Percentiles rank a stretch among this genome's conserved stretches.
Conservation (phyloP, 1,140 invertebrate species). For the Papilio xuthus region DNA sequence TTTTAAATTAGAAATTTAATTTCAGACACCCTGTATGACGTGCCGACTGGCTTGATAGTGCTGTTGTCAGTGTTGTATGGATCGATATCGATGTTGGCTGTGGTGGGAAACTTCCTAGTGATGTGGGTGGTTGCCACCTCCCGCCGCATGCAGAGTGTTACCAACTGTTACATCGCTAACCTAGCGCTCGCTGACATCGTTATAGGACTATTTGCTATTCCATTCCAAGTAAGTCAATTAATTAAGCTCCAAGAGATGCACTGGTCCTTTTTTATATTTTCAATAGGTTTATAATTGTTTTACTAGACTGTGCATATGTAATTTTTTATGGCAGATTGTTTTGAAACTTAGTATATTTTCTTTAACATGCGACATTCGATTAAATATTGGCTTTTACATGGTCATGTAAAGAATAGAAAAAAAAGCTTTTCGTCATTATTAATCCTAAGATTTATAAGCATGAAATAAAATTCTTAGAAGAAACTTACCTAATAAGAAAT, state of each 20-base stretch:
- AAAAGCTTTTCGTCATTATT: too few species aligned
- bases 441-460: not conserved
- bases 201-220: constrained; percentile 89
- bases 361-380: too few species aligned
- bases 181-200: constrained; percentile 90
- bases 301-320: too few species aligned
- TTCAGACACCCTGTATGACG: constrained; percentile 84
- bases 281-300: too few species aligned
- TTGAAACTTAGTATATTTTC: too few species aligned
- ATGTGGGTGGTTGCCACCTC: constrained; percentile 90
- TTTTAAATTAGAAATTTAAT: constrained; percentile 38
- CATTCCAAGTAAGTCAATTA: constrained; percentile 86
- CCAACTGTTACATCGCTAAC: constrained; percentile 92
- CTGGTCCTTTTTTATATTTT: too few species aligned
- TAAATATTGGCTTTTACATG: too few species aligned
- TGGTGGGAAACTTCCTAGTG: constrained; percentile 90
- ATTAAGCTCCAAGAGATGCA: not conserved
- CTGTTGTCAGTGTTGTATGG: constrained; percentile 91
- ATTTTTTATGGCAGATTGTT: too few species aligned
- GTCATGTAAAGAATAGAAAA: too few species aligned
- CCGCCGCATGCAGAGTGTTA: constrained; percentile 89
- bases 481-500: not conserved
- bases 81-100: constrained; percentile 89
- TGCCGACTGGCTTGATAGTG: constrained; percentile 87
- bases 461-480: not conserved